Conservation (phyloP, 2,113 vertebrate species). For the Lynx canadensis region DNA sequence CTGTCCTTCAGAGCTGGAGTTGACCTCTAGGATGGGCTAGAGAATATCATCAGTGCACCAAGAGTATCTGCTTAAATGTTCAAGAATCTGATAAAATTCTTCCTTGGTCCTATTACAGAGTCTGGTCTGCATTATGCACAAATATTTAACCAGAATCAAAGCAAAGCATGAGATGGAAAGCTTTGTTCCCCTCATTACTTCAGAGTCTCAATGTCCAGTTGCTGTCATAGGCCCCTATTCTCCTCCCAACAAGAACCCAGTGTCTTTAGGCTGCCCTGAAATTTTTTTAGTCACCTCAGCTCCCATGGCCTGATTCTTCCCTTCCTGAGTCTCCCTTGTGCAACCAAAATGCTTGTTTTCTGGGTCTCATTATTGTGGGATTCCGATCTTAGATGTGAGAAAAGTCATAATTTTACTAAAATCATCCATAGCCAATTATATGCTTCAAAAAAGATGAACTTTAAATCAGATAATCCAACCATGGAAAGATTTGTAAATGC, state of each 20-base stretch:
- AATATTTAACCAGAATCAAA: neutral
- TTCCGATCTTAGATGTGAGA: neutral
- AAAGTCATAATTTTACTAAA: neutral
- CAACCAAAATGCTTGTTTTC: neutral
- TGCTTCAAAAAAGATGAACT: neutral
- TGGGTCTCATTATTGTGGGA: neutral
- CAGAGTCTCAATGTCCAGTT: neutral
- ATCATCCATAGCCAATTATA: neutral
- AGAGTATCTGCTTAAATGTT: neutral
- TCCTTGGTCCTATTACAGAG: neutral
- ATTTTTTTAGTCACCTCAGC: too few relatives aligned
- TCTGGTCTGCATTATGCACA: neutral
- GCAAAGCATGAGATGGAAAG: neutral
- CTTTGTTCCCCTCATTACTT: neutral
- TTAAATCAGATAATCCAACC: neutral
- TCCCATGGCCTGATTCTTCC: neutral
- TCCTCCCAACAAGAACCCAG: neutral
- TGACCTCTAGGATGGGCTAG: neutral
- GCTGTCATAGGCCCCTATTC: neutral
- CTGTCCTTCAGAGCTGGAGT: neutral
- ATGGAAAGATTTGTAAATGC: neutral
- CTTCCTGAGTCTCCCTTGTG: neutral
- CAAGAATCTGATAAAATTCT: neutral
- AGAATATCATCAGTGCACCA: neutral
- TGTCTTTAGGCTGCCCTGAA: neutral